A percentile compares a stretch with the other conserved stretches of the same genome.
phyloP scores from a whole-genome alignment of 1,140 invertebrate species.

The Drosophila ogumai region DNA sequence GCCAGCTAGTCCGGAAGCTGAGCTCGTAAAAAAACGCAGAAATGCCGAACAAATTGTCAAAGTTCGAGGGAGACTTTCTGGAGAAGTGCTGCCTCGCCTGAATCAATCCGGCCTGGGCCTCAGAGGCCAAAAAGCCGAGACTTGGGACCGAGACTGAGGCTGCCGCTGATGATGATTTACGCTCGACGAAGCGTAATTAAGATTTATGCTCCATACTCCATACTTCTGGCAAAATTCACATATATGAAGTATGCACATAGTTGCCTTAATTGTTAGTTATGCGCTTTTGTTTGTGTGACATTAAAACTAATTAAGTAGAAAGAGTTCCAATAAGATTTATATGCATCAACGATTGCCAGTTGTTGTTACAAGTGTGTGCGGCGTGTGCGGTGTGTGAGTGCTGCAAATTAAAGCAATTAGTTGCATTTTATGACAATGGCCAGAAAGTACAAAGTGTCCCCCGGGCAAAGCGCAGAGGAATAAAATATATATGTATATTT shows the following conservation, averaged over 20 bases:
- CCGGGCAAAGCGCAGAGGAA: constrained; percentile 13
- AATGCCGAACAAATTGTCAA: constrained; percentile 65
- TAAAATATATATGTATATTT: constrained; percentile 30
- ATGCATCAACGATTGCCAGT: constrained; percentile 54
- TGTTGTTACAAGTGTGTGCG: constrained; percentile 47
- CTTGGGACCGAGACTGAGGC: constrained; percentile 14
- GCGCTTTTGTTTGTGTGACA: constrained; percentile 67
- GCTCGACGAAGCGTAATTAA: constrained; percentile 80
- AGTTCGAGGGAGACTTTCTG: constrained; percentile 46
- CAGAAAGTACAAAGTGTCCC: constrained; percentile 41
- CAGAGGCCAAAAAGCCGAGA: constrained; percentile 22
- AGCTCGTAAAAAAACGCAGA: constrained; percentile 54
- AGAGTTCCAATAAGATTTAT: constrained; percentile 75
- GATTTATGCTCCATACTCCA: constrained; percentile 72
- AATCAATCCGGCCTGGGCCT: constrained; percentile 64
- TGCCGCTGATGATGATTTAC: constrained; percentile 76
- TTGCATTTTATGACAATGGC: constrained; percentile 65
- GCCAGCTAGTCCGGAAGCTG: constrained; percentile 51
- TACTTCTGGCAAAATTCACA: constrained; percentile 33
- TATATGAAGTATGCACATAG: constrained; percentile 40
- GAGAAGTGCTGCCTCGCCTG: constrained; percentile 40
- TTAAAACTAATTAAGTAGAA: constrained; percentile 83
- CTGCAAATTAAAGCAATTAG: constrained; percentile 72
- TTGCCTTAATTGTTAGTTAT: constrained; percentile 79
- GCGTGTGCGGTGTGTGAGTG: constrained; percentile 34